Conservation (phyloP, 2,888 invertebrate genomes). For the Eupithecia insigniata region DNA sequence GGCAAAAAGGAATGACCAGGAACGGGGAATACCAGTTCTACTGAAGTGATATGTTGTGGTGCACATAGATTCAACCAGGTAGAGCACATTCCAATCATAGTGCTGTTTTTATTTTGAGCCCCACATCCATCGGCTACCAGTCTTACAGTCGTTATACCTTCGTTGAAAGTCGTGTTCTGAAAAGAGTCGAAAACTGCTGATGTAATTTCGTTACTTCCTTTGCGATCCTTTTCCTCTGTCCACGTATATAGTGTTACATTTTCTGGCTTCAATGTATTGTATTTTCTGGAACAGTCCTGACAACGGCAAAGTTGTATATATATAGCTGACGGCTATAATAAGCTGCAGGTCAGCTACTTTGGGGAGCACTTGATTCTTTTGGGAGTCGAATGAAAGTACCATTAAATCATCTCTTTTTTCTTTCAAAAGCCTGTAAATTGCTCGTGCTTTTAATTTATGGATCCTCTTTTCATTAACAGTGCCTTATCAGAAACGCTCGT, state of each 20-base stretch:
- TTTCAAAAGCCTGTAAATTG: background rate
- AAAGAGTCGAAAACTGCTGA: constrained; percentile 44
- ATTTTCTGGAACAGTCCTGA: constrained; percentile 39
- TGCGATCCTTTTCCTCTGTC: constrained; percentile 46
- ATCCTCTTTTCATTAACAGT: background rate
- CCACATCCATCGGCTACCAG: constrained; percentile 46
- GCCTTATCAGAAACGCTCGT: background rate
- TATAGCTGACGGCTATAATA: constrained; percentile 46
- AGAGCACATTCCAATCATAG: constrained; percentile 15
- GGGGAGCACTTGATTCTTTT: constrained; percentile 43
- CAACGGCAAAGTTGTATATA: constrained; percentile 45
- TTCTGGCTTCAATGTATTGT: constrained; percentile 40
- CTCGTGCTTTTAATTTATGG: background rate
- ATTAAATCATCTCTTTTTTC: constrained; percentile 13
- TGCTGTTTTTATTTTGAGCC: constrained; percentile 46
- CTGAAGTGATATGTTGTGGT: constrained; percentile 1
- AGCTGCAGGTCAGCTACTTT: constrained; percentile 45
- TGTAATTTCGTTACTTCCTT: constrained; percentile 48
- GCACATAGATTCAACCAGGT: constrained; percentile 2
- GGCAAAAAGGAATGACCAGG: constrained; percentile 34
- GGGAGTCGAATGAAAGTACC: constrained; percentile 36
- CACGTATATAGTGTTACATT: constrained; percentile 47
- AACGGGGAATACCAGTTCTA: constrained; percentile 34
- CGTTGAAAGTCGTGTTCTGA: constrained; percentile 20
- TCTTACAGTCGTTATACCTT: constrained; percentile 39